Conservation (phyloP, 2,113 vertebrate species). For the Martes martes region DNA sequence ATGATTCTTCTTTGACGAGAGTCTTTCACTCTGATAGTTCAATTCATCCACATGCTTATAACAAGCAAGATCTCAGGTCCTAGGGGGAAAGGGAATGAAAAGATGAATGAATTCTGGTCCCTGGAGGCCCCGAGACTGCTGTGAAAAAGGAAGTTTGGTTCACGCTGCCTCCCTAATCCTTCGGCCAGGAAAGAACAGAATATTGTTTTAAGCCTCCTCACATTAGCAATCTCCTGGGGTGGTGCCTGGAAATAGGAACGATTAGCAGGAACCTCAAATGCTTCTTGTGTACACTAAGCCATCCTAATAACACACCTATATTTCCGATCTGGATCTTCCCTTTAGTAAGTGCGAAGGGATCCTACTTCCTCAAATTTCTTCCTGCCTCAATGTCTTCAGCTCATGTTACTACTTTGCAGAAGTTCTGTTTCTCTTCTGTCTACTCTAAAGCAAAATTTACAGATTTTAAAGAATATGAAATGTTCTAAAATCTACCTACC, state of each 20-base stretch:
- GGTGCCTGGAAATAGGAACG: neutral
- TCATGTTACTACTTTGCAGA: neutral
- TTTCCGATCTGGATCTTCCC: neutral
- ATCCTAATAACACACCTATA: neutral
- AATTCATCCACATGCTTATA: slow-evolving; percentile 7
- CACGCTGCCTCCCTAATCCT: neutral
- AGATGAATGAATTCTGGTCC: neutral
- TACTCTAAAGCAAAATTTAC: neutral
- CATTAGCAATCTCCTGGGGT: neutral
- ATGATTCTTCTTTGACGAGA: neutral
- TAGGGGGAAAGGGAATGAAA: neutral
- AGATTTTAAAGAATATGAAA: neutral
- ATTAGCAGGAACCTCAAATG: neutral
- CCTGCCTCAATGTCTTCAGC: neutral
- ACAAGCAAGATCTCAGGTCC: neutral
- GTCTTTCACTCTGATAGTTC: neutral
- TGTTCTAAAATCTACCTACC: neutral
- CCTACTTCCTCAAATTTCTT: neutral
- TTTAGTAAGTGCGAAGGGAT: neutral
- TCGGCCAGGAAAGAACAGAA: neutral
- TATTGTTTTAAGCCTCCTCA: neutral
- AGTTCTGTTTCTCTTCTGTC: neutral
- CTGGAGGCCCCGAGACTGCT: neutral
- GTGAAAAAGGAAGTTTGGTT: neutral
- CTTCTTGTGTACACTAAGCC: neutral